These are phyloP conservation scores for Zoanthus solanderi DNA, from an alignment of 92 coral and sea anemone genomes.

Conservation along the genomic window DNA sequence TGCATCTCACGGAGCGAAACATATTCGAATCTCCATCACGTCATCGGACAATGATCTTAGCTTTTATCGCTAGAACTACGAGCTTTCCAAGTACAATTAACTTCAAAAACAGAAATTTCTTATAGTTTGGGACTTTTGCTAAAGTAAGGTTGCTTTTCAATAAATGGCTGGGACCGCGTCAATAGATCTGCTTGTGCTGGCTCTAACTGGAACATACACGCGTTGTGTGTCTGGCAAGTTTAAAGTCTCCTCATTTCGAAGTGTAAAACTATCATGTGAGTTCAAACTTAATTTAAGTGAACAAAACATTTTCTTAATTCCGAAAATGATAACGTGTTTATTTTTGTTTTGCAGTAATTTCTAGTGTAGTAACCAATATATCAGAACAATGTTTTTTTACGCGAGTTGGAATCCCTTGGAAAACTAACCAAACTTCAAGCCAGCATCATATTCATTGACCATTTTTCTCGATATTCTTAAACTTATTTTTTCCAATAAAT, in stretches of 20 bases:
- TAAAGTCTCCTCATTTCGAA: slow-evolving; percentile 14
- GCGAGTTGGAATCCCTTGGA: neutral
- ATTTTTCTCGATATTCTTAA: no score
- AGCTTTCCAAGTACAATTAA: neutral
- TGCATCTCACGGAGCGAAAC: slow-evolving; percentile 49
- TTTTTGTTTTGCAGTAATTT: neutral
- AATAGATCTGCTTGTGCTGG: slow-evolving; percentile 32
- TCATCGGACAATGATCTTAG: slow-evolving; percentile 43
- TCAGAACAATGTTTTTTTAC: no score
- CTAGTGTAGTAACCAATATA: neutral
- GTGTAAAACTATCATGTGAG: slow-evolving; percentile 30
- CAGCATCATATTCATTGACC: no score
- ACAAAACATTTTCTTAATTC: neutral
- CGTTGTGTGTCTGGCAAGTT: slow-evolving; percentile 9
- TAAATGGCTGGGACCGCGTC: slow-evolving; percentile 37
- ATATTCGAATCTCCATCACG: slow-evolving; percentile 34
- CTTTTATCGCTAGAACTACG: slow-evolving; percentile 15
- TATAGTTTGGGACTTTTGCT: neutral
- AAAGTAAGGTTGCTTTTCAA: neutral
- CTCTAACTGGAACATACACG: slow-evolving; percentile 11
- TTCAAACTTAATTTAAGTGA: neutral
- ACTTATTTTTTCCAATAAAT: no score
- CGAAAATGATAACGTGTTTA: neutral
- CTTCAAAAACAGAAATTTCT: neutral
- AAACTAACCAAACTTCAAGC: neutral